Conservation (phyloP, 2,113 vertebrate species). For the Istiophorus platypterus region DNA sequence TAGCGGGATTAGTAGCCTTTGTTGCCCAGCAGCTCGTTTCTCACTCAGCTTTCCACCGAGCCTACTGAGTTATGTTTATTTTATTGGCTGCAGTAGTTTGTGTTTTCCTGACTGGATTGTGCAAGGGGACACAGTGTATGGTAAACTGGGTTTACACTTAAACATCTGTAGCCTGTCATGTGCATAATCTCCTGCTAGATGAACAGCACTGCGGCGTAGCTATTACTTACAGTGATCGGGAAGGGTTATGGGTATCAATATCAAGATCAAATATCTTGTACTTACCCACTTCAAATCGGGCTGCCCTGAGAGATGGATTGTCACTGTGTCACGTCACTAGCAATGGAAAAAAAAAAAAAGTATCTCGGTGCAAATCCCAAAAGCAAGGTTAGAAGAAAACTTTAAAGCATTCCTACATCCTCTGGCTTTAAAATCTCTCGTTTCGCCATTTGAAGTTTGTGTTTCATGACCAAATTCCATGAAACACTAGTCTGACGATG, state of each 20-base stretch:
- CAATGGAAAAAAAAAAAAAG: not conserved
- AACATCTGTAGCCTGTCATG: constrained; percentile 48
- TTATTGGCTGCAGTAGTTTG: constrained; percentile 41
- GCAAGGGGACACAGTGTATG: constrained; percentile 17
- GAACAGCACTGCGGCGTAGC: constrained; percentile 20
- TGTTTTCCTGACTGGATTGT: constrained; percentile 25
- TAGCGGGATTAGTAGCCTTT: constrained; percentile 24
- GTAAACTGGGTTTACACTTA: constrained; percentile 18
- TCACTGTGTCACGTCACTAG: constrained; percentile 42
- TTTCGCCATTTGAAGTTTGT: constrained; percentile 2
- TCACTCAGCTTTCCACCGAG: constrained; percentile 19
- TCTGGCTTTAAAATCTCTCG: constrained; percentile 19
- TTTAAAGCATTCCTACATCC: constrained; percentile 32
- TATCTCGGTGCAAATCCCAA: too few species aligned
- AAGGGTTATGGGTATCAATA: constrained; percentile 43
- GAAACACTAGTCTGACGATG: constrained; percentile 12
- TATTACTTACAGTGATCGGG: constrained; percentile 31
- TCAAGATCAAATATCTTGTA: constrained; percentile 60
- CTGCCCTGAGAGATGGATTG: constrained; percentile 55
- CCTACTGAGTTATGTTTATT: constrained; percentile 48
- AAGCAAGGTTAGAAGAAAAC: not conserved
- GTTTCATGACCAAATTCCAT: constrained; percentile 29
- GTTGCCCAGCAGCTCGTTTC: constrained; percentile 14
- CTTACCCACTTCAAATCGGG: constrained; percentile 73
- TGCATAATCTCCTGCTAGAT: constrained; percentile 8